phyloP scores from a whole-genome alignment of 2,113 vertebrate genomes.

The Aptenodytes forsteri region DNA sequence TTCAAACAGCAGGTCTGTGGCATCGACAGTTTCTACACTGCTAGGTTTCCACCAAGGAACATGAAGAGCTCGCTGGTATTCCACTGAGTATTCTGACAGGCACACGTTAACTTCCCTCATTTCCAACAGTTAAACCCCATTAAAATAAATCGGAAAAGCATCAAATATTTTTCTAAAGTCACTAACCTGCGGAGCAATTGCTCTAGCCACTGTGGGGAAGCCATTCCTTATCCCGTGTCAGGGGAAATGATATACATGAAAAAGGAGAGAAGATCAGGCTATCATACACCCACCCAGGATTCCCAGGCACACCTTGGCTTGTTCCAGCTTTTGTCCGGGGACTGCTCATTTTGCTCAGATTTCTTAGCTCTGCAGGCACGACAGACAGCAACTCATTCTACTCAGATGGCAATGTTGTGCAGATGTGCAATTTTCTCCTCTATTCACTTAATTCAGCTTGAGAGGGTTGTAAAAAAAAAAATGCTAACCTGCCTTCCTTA shows the following conservation, averaged over 20 bases:
- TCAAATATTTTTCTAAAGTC: not conserved
- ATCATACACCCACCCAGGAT: not conserved
- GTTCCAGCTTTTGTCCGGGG: not conserved
- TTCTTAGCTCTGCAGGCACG: not conserved
- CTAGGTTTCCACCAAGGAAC: not conserved
- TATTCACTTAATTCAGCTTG: not conserved
- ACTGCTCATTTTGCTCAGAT: not conserved
- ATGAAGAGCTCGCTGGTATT: not conserved
- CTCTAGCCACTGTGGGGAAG: not conserved
- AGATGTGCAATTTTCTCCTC: conserved; percentile 1
- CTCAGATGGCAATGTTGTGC: not conserved
- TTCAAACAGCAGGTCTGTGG: not conserved
- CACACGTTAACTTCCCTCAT: not conserved
- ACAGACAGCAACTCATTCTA: not conserved
- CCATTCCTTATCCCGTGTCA: not conserved
- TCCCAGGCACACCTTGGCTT: not conserved
- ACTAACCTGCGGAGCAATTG: not conserved
- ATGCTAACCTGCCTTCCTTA: not conserved
- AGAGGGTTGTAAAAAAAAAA: not conserved
- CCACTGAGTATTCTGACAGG: not conserved
- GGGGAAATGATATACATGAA: fast-evolving
- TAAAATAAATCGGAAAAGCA: not conserved
- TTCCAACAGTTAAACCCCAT: not conserved
- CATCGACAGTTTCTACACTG: not conserved
- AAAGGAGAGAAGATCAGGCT: not conserved